Evolutionary conservation across 2,797 vertebrate species (phyloP), one percentile per base, ranked within the genome.

Genomic region (Enteromius argenteus): DNA sequence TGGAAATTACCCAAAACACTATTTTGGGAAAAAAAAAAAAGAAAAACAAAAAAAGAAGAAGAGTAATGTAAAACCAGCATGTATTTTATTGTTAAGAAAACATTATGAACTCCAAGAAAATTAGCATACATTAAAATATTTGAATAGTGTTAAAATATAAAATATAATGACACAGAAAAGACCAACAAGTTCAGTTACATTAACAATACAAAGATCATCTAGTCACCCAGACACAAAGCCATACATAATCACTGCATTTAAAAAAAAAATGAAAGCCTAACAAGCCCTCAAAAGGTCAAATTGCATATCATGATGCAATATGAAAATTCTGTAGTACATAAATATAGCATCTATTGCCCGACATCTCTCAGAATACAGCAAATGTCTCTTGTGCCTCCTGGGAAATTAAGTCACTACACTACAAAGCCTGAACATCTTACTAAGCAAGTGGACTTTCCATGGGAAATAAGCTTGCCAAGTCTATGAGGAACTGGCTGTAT

Each of bases 391-490:
- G 39, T 46, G 35, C 53, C 53, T 46, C 51, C 53, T 37, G 14
- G 27, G 27, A 84, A 60, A 84, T 62, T 72, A 27, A 72, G 32
- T 79, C 75, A 62, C 39, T 49, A 8, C 23, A 58, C 21, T 39
- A 66, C 23, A 77, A 77, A 68, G 23, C n/a, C 81, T 30, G 15
- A 75, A 62, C 42, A 62, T 72, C 53, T 35, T 15, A 84, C 81
- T 19, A 69, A 72, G 73, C 81, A 83, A 83, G 46, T 67, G 62
- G 72, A 75, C 80, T 75, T 82, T 82, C 58, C 80, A 82, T 53
- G 72, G 79, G 39, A 73, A 83, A 90, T 42, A 83, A 71, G 84
- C 80, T 42, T 77, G 62, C 58, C 46, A 81, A 80, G 19, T 64
- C 75, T 53, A 27, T 66, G 58, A 64, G 35, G 81, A 77, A 71